Percentiles rank a stretch among this genome's conserved stretches.
Conservation (phyloP, 2,113 vertebrate genomes). For the Lophochroa leadbeateri region DNA sequence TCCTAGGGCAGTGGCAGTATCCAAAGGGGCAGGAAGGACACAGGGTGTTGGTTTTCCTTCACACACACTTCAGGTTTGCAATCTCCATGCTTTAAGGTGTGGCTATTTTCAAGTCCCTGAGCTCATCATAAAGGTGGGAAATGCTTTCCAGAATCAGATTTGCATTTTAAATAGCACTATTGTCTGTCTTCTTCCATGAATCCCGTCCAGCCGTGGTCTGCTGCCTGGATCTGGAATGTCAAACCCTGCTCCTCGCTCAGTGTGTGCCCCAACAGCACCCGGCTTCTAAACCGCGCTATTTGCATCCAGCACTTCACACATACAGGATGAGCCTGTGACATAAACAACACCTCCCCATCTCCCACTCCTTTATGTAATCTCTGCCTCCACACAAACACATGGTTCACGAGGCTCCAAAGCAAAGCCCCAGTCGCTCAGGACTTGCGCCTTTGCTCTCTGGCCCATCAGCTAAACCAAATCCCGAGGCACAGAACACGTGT, state of each 20-base stretch:
- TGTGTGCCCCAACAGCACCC: background rate
- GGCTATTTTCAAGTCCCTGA: background rate
- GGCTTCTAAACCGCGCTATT: fast-evolving
- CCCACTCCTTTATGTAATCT: background rate
- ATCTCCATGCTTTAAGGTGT: background rate
- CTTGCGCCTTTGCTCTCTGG: background rate
- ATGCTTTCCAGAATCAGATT: background rate
- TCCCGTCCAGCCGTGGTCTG: fast-evolving
- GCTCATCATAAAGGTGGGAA: background rate
- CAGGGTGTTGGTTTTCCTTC: fast-evolving
- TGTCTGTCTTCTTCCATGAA: background rate
- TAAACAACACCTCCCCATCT: background rate
- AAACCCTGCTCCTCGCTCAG: background rate
- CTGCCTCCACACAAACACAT: background rate
- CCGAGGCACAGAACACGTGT: fast-evolving
- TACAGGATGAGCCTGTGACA: background rate
- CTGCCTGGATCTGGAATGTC: background rate
- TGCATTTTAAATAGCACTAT: background rate
- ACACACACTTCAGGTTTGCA: background rate
- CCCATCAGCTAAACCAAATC: background rate
- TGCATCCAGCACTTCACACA: background rate
- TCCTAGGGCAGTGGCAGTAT: background rate
- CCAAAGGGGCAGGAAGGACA: background rate
- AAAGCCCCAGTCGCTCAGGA: background rate
- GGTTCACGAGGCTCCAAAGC: background rate